phyloP scores from a whole-genome alignment of 2,113 vertebrate species.

The Colinus virginianus region DNA sequence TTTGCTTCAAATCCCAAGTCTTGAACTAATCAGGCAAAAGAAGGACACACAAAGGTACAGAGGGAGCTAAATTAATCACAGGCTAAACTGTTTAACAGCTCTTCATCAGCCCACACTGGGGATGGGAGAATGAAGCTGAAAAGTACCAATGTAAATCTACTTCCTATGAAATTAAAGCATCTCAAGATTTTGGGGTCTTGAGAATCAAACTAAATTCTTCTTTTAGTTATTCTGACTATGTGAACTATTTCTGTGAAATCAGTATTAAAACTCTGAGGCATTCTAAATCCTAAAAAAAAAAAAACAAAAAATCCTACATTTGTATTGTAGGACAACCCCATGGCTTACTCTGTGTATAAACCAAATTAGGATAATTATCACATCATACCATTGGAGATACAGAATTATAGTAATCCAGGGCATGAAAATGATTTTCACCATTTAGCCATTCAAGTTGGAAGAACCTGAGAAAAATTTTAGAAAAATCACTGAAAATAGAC shows the following conservation, averaged over 20 bases:
- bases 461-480: neutral
- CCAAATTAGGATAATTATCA: neutral
- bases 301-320: neutral
- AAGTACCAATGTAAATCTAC: neutral
- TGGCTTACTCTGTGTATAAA: neutral
- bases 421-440: neutral
- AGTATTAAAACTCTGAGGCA: neutral
- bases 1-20: constrained; percentile 41
- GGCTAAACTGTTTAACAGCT: constrained; percentile 2
- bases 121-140: neutral
- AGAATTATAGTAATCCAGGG: neutral
- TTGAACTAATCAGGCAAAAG: constrained; percentile 30
- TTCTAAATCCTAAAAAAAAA: too few species aligned
- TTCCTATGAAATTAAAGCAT: neutral
- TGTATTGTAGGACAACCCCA: neutral
- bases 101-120: neutral
- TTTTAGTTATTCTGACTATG: neutral
- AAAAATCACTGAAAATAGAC: neutral
- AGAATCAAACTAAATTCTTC: neutral
- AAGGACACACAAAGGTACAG: neutral
- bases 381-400: neutral
- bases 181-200: neutral
- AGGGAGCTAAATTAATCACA: constrained; percentile 5
- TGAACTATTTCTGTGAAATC: neutral
- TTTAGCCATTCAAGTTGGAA: neutral